Conservation (phyloP, 2,113 vertebrate species). For the Puntigrus tetrazona region DNA sequence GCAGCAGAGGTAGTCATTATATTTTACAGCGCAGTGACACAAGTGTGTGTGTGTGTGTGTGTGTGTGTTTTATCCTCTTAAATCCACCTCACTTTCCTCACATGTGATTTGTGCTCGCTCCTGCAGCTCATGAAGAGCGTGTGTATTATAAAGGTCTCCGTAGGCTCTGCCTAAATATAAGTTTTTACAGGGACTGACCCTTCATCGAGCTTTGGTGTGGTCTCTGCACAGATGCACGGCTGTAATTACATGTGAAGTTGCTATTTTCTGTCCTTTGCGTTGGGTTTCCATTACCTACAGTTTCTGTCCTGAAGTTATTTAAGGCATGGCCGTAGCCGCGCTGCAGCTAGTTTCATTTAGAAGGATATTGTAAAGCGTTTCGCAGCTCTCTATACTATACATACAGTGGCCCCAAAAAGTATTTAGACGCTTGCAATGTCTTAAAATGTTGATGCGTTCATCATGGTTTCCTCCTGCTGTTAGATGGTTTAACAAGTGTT, state of each 20-base stretch:
- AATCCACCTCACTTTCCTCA: neutral
- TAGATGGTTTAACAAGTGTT: neutral
- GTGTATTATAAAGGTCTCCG: conserved; percentile 71
- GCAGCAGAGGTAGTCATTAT: conserved; percentile 62
- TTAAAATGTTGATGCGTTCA: neutral
- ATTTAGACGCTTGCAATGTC: neutral
- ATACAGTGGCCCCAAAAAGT: neutral
- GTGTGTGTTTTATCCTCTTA: neutral
- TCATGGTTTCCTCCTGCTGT: neutral
- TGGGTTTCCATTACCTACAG: conserved; percentile 68
- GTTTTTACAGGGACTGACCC: conserved; percentile 76
- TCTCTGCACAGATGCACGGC: conserved; percentile 63
- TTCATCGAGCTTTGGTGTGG: conserved; percentile 80
- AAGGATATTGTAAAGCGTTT: neutral
- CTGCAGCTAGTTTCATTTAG: neutral
- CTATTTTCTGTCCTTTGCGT: conserved; percentile 70
- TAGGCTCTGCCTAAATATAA: conserved; percentile 77
- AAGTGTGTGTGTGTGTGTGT: conserved; percentile 37
- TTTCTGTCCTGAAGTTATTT: conserved; percentile 55
- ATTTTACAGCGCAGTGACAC: conserved; percentile 63
- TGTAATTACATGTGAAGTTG: conserved; percentile 74
- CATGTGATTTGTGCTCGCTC: conserved; percentile 57
- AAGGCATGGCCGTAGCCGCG: conserved; percentile 51
- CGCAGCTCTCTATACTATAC: neutral
- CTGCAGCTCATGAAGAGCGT: conserved; percentile 69